Conservation (phyloP, 2,888 invertebrate genomes). For the Drosophila helvetica region DNA sequence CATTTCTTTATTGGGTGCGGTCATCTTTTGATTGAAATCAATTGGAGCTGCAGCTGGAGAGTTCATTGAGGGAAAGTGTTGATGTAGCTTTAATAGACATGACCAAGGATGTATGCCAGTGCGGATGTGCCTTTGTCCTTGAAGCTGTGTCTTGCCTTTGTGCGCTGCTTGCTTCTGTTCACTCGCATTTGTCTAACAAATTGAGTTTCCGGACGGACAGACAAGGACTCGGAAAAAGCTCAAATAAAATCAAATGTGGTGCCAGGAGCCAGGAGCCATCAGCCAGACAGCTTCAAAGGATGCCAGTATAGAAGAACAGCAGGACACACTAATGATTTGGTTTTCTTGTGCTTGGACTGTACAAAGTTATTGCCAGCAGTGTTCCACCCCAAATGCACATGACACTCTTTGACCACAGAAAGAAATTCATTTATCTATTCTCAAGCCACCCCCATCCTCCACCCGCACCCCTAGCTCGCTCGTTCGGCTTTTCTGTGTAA, state of each 20-base stretch:
- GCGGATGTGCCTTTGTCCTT: slow-evolving; percentile 4
- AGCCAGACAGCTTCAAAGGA: background rate
- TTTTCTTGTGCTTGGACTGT: slow-evolving; percentile 13
- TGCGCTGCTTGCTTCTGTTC: slow-evolving; percentile 17
- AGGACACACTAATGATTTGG: slow-evolving; percentile 39
- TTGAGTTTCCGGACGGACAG: slow-evolving; percentile 56
- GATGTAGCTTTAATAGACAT: slow-evolving; percentile 35
- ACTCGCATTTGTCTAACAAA: slow-evolving; percentile 55
- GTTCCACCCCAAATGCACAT: slow-evolving; percentile 38
- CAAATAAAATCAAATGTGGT: slow-evolving; percentile 48
- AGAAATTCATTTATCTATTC: slow-evolving; percentile 49
- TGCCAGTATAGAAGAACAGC: background rate
- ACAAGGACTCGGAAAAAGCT: slow-evolving; percentile 21
- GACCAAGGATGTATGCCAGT: slow-evolving; percentile 14
- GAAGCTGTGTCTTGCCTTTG: background rate
- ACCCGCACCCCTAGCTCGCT: background rate
- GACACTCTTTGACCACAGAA: slow-evolving; percentile 53
- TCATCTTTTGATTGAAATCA: slow-evolving; percentile 29
- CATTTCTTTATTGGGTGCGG: slow-evolving; percentile 1
- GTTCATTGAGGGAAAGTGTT: slow-evolving; percentile 27
- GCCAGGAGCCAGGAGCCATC: background rate
- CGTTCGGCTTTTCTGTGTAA: slow-evolving; percentile 38
- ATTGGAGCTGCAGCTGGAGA: slow-evolving; percentile 25
- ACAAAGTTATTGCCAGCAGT: slow-evolving; percentile 38
- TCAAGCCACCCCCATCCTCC: background rate